Conservation (phyloP, 2,113 vertebrate species). For the Rhinoderma darwinii region DNA sequence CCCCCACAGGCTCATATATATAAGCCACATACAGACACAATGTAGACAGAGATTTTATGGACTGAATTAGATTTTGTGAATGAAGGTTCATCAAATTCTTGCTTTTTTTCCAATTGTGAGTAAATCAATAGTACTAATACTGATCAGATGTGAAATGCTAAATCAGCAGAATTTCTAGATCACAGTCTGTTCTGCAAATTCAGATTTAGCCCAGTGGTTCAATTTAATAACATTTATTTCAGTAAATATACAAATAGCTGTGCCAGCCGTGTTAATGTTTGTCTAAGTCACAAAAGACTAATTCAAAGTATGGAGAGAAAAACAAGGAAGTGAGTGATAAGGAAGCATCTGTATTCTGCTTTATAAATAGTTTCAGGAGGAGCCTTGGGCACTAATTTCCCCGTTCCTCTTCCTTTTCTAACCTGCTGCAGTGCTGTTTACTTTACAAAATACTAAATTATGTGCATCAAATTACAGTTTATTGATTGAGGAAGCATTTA, state of each 20-base stretch:
- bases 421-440: constrained; percentile 31
- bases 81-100: too few species aligned
- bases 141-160: not conserved
- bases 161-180: not conserved
- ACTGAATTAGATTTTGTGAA: too few species aligned
- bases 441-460: constrained; percentile 37
- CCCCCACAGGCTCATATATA: too few species aligned
- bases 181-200: not conserved
- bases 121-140: not conserved
- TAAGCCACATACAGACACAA: too few species aligned
- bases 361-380: constrained; percentile 42
- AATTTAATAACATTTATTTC: not conserved
- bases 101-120: not conserved
- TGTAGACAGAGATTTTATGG: too few species aligned
- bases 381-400: constrained; percentile 41
- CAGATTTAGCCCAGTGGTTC: not conserved
- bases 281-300: constrained; percentile 25
- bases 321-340: constrained; percentile 55
- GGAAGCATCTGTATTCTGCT: constrained; percentile 54
- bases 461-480: constrained; percentile 39
- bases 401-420: constrained; percentile 36
- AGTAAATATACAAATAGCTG: not conserved
- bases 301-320: constrained; percentile 20
- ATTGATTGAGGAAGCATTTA: constrained; percentile 57
- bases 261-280: not conserved